Evolutionary conservation across 2,797 vertebrate species (phyloP).

Genomic region (Euthynnus affinis): DNA sequence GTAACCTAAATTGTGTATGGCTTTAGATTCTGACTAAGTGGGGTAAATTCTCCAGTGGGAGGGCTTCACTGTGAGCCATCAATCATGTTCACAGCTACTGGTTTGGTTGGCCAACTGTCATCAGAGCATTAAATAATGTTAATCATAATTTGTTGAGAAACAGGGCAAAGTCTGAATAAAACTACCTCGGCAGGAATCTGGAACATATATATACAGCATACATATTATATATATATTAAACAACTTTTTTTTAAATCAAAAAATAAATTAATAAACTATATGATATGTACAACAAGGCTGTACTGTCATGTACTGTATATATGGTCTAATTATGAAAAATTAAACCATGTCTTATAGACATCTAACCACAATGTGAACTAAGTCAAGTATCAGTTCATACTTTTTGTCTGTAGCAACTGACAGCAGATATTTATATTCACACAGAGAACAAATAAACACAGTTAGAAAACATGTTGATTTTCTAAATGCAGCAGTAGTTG

Average conservation of each 20-base stretch:
- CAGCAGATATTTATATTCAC: conserved; percentile 3
- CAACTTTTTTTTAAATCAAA: too few species aligned
- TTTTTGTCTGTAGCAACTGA: background rate
- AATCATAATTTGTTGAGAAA: background rate
- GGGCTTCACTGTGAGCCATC: conserved; percentile 7
- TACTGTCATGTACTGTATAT: background rate
- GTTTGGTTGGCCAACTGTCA: background rate
- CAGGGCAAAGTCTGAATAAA: background rate
- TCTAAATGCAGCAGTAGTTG: background rate
- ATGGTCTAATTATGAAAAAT: background rate
- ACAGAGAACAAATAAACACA: background rate
- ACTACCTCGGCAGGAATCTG: too few species aligned
- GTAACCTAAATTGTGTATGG: background rate
- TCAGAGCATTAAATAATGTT: background rate
- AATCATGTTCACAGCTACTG: background rate
- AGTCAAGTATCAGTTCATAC: background rate
- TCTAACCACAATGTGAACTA: background rate
- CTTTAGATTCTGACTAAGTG: conserved; percentile 14
- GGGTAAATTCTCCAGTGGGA: conserved; percentile 4
- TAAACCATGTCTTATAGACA: background rate
- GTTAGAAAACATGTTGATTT: background rate
- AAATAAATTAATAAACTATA: too few species aligned
- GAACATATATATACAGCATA: too few species aligned
- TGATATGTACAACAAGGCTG: too few species aligned
- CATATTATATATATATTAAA: too few species aligned